phyloP scores from a whole-genome alignment of 2,113 vertebrate species.

The Phocoena phocoena region DNA sequence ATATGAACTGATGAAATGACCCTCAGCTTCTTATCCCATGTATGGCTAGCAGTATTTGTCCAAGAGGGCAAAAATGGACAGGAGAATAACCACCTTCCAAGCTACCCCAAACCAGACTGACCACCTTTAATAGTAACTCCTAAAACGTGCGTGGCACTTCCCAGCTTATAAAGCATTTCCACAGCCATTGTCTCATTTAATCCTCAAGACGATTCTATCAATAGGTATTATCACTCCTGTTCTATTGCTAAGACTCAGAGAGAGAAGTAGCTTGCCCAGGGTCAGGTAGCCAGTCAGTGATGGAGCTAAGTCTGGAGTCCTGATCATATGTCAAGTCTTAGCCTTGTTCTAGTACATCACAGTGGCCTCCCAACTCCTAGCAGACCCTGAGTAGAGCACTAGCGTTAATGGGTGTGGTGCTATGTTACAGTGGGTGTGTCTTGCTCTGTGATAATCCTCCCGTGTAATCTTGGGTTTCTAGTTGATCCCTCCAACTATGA shows the following conservation, averaged over 20 bases:
- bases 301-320: neutral
- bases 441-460: neutral
- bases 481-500: neutral
- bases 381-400: neutral
- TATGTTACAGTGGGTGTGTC: accelerated
- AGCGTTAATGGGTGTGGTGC: neutral
- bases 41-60: neutral
- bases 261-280: neutral
- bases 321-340: neutral
- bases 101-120: neutral
- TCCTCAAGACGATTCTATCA: neutral
- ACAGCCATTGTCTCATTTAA: neutral
- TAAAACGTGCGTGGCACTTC: neutral
- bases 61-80: neutral
- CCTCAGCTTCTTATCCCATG: neutral
- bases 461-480: neutral
- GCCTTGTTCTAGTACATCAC: neutral
- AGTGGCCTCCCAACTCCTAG: neutral
- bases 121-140: neutral
- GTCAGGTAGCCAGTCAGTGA: neutral
- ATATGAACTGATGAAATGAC: neutral
- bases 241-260: neutral
- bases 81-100: neutral
- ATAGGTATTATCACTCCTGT: neutral
- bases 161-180: neutral